Evolutionary conservation across 2,797 vertebrate genomes (phyloP).

Genomic region (Melanogrammus aeglefinus): DNA sequence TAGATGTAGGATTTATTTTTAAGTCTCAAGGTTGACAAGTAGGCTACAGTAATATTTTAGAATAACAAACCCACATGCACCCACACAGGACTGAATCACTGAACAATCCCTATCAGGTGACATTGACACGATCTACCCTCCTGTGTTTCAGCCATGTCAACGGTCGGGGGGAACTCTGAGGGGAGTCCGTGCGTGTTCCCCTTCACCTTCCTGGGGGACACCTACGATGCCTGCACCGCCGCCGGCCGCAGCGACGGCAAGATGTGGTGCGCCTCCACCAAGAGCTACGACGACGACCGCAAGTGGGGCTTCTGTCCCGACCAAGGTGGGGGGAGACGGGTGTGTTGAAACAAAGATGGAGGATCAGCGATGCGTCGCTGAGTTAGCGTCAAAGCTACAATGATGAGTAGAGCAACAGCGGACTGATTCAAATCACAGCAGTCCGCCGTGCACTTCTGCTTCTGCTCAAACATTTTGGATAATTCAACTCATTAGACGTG

Average conservation of each 20-base stretch:
- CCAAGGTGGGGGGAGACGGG: conserved; percentile 76
- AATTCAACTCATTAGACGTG: not conserved
- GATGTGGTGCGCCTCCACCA: conserved; percentile 86
- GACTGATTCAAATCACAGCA: not conserved
- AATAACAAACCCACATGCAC: not conserved
- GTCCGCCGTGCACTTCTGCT: too few relatives aligned
- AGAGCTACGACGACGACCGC: conserved; percentile 92
- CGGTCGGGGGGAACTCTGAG: conserved; percentile 91
- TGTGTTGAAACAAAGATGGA: not conserved
- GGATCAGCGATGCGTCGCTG: not conserved
- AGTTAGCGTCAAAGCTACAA: too few relatives aligned
- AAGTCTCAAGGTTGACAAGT: not conserved
- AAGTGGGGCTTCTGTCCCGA: conserved; percentile 99
- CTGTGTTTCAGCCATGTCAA: conserved; percentile 84
- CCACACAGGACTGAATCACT: not conserved
- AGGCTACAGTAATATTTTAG: too few relatives aligned
- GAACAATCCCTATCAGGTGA: too few relatives aligned
- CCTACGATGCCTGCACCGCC: conserved; percentile 85
- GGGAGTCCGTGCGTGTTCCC: conserved; percentile 91
- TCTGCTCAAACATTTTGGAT: too few relatives aligned
- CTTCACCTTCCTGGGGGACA: conserved; percentile 89
- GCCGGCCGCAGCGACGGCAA: conserved; percentile 90
- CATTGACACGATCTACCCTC: not conserved
- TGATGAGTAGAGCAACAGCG: too few relatives aligned
- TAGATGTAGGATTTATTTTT: not conserved